Evolutionary conservation across 2,888 invertebrate species (phyloP).

Genomic region (Bombylius major): DNA sequence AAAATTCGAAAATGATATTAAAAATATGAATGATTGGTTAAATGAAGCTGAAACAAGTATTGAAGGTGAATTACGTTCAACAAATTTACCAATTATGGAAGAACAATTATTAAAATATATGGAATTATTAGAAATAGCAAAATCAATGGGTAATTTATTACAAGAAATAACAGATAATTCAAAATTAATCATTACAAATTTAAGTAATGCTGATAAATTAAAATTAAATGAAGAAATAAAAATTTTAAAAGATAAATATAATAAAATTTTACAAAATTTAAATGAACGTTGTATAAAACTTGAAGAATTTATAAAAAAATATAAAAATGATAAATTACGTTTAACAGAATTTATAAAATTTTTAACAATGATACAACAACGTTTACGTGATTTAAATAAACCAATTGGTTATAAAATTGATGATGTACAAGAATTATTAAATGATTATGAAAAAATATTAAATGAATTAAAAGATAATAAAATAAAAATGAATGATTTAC

Average conservation of each 20-base stretch:
- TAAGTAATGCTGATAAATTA: conserved; percentile 76
- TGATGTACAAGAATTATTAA: conserved; percentile 74
- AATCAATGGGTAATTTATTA: conserved; percentile 55
- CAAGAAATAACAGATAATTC: conserved; percentile 66
- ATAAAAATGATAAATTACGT: conserved; percentile 66
- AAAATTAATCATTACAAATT: conserved; percentile 62
- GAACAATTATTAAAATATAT: conserved; percentile 81
- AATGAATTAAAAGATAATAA: conserved; percentile 67
- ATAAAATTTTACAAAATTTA: conserved; percentile 58
- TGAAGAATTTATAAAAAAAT: conserved; percentile 65
- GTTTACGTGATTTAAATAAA: conserved; percentile 68
- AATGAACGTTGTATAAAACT: conserved; percentile 61
- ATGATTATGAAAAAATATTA: conserved; percentile 64
- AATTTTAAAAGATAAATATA: conserved; percentile 64
- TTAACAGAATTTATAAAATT: conserved; percentile 69
- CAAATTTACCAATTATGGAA: conserved; percentile 69
- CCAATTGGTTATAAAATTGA: conserved; percentile 79
- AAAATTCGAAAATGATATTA: conserved; percentile 68
- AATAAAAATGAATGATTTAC: conserved; percentile 61
- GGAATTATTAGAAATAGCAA: conserved; percentile 61
- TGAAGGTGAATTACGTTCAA: conserved; percentile 64
- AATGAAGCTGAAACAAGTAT: conserved; percentile 82
- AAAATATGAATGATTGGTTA: conserved; percentile 75
- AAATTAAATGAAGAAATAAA: conserved; percentile 70
- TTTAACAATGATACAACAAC: conserved; percentile 65